These are phyloP conservation scores for Chloroclystis v-ata DNA, from an alignment of 2,888 invertebrate genomes.

Conservation along the genomic window DNA sequence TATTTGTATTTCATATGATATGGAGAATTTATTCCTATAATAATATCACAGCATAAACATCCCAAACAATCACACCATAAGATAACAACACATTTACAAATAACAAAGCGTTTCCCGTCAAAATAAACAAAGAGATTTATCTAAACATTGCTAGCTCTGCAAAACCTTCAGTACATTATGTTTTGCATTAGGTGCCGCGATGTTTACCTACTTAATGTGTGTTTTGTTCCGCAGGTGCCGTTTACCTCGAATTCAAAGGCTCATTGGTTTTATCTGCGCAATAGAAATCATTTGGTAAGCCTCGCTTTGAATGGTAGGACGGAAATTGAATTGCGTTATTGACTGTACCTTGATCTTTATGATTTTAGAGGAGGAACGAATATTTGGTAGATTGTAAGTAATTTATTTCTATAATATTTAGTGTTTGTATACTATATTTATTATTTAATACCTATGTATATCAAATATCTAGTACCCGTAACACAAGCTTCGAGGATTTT, in stretches of 20 bases:
- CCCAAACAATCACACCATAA: too few species aligned
- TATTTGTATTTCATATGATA: too few species aligned
- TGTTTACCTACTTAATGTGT: slow-evolving; percentile 29
- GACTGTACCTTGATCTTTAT: too few species aligned
- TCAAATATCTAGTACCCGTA: too few species aligned
- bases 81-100: too few species aligned
- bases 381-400: neutral
- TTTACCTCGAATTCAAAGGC: slow-evolving; percentile 22
- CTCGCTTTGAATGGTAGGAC: neutral
- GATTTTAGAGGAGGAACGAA: too few species aligned
- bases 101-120: neutral
- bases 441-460: too few species aligned
- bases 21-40: too few species aligned
- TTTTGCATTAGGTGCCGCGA: slow-evolving; percentile 30
- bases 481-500: too few species aligned
- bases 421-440: too few species aligned
- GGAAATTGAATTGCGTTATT: too few species aligned
- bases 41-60: too few species aligned
- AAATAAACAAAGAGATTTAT: neutral
- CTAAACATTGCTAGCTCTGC: slow-evolving; percentile 15
- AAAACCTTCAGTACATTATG: slow-evolving; percentile 14
- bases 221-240: slow-evolving; percentile 25
- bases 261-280: slow-evolving; percentile 12
- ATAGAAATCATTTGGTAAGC: neutral
- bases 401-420: neutral